Percentiles rank a stretch among this genome's conserved stretches.
These are phyloP conservation scores for Aphelocoma coerulescens DNA, from an alignment of 2,113 vertebrate species.

Conservation along the genomic window DNA sequence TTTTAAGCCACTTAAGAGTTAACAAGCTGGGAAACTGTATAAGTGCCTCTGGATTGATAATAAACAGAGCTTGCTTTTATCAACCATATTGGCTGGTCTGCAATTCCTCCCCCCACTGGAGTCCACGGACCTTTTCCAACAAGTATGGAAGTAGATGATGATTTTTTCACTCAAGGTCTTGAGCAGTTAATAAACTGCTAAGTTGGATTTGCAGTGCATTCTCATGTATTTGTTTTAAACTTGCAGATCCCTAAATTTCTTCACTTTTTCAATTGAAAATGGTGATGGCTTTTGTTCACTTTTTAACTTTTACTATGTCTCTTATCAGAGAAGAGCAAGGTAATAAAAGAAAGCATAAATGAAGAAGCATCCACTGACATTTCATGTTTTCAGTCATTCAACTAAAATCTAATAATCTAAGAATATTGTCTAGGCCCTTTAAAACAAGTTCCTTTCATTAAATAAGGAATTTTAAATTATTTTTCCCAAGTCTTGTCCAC, in stretches of 20 bases:
- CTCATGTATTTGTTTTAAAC: background rate
- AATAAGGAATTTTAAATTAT: background rate
- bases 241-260: background rate
- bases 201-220: background rate
- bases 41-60: too few species aligned
- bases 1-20: too few species aligned
- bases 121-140: too few species aligned
- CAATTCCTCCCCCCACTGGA: too few species aligned
- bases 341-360: background rate
- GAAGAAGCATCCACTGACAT: background rate
- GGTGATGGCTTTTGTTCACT: background rate
- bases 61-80: too few species aligned
- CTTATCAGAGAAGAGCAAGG: background rate
- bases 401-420: background rate
- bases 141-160: background rate
- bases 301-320: background rate
- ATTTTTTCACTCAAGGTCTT: background rate
- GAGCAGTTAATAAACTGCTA: background rate
- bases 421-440: background rate
- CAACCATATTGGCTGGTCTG: too few species aligned
- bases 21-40: too few species aligned
- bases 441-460: background rate
- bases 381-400: background rate
- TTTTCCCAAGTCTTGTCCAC: background rate
- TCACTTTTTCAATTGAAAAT: background rate